Conservation (phyloP, 2,113 vertebrate species). For the Lagenorhynchus albirostris region DNA sequence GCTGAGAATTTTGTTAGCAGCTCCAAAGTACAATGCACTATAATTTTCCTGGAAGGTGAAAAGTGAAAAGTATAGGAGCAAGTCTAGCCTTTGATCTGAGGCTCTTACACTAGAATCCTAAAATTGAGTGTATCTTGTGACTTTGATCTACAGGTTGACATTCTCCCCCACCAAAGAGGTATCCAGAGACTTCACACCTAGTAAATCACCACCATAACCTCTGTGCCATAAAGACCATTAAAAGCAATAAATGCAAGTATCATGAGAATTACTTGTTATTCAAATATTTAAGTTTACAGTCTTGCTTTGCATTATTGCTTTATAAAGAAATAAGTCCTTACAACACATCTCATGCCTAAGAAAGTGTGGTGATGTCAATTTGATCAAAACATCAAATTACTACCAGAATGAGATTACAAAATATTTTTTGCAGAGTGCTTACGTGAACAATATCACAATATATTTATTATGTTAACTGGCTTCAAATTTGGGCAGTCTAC, state of each 20-base stretch:
- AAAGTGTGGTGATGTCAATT: background rate
- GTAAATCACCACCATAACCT: background rate
- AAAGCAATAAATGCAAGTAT: conserved; percentile 25
- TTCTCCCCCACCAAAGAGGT: conserved; percentile 43
- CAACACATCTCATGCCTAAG: background rate
- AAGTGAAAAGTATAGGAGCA: conserved; percentile 7
- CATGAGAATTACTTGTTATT: conserved; percentile 12
- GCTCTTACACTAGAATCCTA: conserved; percentile 8
- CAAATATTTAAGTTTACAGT: conserved; percentile 21
- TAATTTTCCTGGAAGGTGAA: conserved; percentile 58
- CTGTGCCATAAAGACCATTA: conserved; percentile 9
- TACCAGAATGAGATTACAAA: background rate
- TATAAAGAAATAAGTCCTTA: conserved; percentile 4
- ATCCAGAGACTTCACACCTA: background rate
- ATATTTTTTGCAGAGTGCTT: background rate
- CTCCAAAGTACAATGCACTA: background rate
- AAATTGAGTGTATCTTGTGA: conserved; percentile 20
- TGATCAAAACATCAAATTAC: conserved; percentile 28
- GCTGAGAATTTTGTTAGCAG: conserved; percentile 6
- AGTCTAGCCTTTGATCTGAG: background rate
- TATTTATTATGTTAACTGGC: background rate
- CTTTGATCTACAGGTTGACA: background rate
- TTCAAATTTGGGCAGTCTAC: background rate
- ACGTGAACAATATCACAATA: background rate
- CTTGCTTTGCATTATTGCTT: conserved; percentile 35